Conservation (phyloP, 1,140 invertebrate species). For the Helicoverpa armigera region DNA sequence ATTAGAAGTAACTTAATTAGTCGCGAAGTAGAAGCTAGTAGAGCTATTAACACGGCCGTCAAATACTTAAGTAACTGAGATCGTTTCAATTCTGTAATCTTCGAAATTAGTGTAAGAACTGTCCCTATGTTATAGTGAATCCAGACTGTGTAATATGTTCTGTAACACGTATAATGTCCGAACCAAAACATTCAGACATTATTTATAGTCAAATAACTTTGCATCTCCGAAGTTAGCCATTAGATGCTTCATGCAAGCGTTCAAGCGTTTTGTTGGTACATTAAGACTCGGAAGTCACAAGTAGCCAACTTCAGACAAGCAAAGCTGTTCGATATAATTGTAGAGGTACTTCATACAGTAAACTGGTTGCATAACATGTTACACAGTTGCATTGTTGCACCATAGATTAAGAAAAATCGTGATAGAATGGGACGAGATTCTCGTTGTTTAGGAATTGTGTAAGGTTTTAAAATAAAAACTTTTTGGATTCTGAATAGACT, state of each 20-base stretch:
- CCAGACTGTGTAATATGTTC: not conserved
- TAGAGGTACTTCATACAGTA: not conserved
- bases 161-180: no score
- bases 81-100: slow-evolving; percentile 9
- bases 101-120: slow-evolving; percentile 8
- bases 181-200: no score
- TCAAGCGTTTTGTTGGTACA: no score
- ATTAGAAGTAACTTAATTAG: slow-evolving; percentile 46
- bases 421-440: slow-evolving; percentile 32
- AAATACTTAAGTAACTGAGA: slow-evolving; percentile 27
- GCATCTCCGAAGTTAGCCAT: not conserved
- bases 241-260: no score
- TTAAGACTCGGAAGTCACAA: no score
- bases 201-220: no score
- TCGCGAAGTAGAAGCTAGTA: slow-evolving; percentile 3
- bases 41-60: slow-evolving; percentile 16
- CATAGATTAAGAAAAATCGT: slow-evolving; percentile 14
- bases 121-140: slow-evolving; percentile 13
- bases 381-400: slow-evolving; percentile 4
- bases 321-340: no score
- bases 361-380: not conserved
- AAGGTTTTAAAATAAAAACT: slow-evolving; percentile 5
- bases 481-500: slow-evolving; percentile 35
- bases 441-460: slow-evolving; percentile 45
- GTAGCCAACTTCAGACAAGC: no score